Percentiles rank a stretch among this genome's conserved stretches.
These are phyloP conservation scores for Cryptosula pallasiana DNA, from an alignment of 2,888 invertebrate species.

Conservation along the genomic window DNA sequence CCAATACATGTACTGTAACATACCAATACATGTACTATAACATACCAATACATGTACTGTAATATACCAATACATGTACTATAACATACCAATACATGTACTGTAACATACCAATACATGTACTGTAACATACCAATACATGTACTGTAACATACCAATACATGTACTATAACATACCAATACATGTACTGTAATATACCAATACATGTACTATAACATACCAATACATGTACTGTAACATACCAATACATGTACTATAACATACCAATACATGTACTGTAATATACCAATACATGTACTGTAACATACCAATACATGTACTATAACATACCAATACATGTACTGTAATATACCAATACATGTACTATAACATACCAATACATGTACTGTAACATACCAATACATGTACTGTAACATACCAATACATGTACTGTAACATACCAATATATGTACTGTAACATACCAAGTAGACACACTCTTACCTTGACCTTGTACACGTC, in stretches of 20 bases:
- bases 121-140: slow-evolving; percentile 54
- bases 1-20: slow-evolving; percentile 54
- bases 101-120: slow-evolving; percentile 56
- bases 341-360: slow-evolving; percentile 55
- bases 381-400: slow-evolving; percentile 56
- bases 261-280: too few relatives aligned
- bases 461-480: slow-evolving; percentile 45
- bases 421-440: slow-evolving; percentile 56
- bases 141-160: slow-evolving; percentile 56
- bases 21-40: slow-evolving; percentile 58
- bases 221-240: slow-evolving; percentile 54
- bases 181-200: slow-evolving; percentile 55
- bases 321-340: slow-evolving; percentile 53
- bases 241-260: slow-evolving; percentile 58
- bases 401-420: slow-evolving; percentile 55
- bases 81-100: slow-evolving; percentile 50
- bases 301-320: slow-evolving; percentile 57
- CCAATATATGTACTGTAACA: slow-evolving; percentile 57
- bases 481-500: slow-evolving; percentile 64
- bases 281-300: too few relatives aligned
- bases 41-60: slow-evolving; percentile 54
- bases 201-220: slow-evolving; percentile 56
- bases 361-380: slow-evolving; percentile 54
- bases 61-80: slow-evolving; percentile 55
- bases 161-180: slow-evolving; percentile 55